Percentiles rank a stretch among this genome's conserved stretches.
Conservation (phyloP, 2,113 vertebrate genomes). For the Leiothrix lutea region DNA sequence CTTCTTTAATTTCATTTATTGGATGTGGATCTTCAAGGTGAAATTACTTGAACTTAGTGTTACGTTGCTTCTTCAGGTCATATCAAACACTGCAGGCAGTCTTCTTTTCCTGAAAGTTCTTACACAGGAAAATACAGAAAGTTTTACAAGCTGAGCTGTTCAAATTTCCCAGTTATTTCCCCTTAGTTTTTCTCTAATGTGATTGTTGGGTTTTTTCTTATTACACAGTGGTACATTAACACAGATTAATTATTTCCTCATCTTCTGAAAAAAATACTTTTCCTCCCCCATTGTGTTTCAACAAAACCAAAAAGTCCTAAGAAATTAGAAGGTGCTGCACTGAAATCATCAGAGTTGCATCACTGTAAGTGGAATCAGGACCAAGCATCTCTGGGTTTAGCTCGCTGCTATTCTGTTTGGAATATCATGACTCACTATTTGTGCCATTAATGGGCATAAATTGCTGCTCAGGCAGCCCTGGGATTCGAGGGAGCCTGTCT, state of each 20-base stretch:
- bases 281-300: rapidly evolving
- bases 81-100: background rate
- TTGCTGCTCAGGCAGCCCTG: background rate
- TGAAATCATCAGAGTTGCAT: background rate
- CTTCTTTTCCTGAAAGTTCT: background rate
- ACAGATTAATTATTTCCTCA: background rate
- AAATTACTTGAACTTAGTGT: background rate
- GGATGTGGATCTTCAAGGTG: background rate
- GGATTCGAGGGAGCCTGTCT: background rate
- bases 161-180: background rate
- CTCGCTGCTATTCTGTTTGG: background rate
- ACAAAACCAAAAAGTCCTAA: background rate
- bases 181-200: background rate
- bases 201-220: background rate
- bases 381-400: background rate
- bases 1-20: background rate
- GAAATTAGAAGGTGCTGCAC: background rate
- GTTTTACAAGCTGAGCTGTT: background rate
- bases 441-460: background rate
- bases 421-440: background rate
- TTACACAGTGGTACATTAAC: background rate
- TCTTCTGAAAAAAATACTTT: background rate
- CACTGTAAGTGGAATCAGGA: background rate
- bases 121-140: background rate
- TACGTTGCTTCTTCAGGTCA: background rate